A percentile compares a stretch with the other conserved stretches of the same genome.
Conservation (phyloP, 2,113 vertebrate species). For the Notechis scutatus region DNA sequence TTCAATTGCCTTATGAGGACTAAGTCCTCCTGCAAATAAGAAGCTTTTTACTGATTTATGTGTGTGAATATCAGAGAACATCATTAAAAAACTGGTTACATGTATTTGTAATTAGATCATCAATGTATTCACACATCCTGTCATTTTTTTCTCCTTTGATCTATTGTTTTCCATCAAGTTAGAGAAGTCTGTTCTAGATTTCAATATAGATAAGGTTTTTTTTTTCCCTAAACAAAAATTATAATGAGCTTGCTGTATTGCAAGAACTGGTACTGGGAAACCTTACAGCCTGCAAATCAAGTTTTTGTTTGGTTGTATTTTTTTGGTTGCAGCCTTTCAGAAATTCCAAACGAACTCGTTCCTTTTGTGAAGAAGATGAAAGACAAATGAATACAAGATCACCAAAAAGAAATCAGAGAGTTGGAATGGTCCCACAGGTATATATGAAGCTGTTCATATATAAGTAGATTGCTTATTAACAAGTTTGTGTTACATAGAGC, state of each 20-base stretch:
- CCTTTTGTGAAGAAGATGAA: conserved; percentile 92
- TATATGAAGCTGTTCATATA: conserved; percentile 32
- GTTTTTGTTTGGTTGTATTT: conserved; percentile 43
- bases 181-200: not conserved
- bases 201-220: not conserved
- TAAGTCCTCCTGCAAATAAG: not conserved
- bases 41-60: not conserved
- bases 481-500: not conserved
- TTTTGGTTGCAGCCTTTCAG: conserved; percentile 80
- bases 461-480: conserved; percentile 11
- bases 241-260: conserved; percentile 35
- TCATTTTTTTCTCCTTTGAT: not conserved
- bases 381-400: conserved; percentile 84
- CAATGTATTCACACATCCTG: not conserved
- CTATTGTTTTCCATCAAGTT: not conserved
- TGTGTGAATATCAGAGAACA: not conserved
- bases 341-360: conserved; percentile 92
- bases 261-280: conserved; percentile 19
- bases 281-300: conserved; percentile 39
- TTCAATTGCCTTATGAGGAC: not conserved
- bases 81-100: not conserved
- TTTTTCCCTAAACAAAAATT: conserved; percentile 1
- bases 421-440: conserved; percentile 88
- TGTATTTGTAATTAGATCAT: not conserved
- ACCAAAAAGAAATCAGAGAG: conserved; percentile 91